Base-by-base conservation (phyloP, 2,797 vertebrate genomes). In the Gouania willdenowi region DNA sequence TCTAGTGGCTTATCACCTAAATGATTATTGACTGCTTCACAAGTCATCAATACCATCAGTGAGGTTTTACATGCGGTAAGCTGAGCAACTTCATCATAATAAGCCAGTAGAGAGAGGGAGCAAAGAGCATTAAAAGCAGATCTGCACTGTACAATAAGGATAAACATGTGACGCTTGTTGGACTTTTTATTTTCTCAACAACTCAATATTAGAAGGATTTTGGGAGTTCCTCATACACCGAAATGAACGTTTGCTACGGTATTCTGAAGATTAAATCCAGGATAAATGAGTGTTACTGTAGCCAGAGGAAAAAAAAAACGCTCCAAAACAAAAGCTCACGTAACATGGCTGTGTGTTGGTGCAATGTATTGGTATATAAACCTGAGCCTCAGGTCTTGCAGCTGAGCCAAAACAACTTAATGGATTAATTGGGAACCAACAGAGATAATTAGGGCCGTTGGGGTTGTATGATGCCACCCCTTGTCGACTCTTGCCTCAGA, bases 381-480 rank as follows among this genome's bases (percentile, higher is more conserved):
- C 77, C 66, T 46, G 36, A 48, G 84, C 88, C 82, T 86, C 65
- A 84, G 86, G 87, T 87, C 83, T 91, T 90, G 90, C 91, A 91
- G 90, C 87, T 69, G 79, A 92, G 88, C 84, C 87, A 91, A 92
- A 95, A 92, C 89, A 92, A 91, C 89, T 92, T 89, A 91, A 91
- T 90, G 88, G 91, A 94, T 93, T 94, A 96, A 97, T 95, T 95
- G 93, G 91, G 65, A 93, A 82, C 91, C 92, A 91, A 86, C 91
- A 86, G 91, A 93, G 91, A 92, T 95, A 97, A 98, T 95, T 91
- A 92, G 90, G n/a, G 90, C 92, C 91, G 93, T 88, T 91, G 92
- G 91, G 94, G 94, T 86, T 87, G 59, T 89, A 89, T 87, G 88
- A 96, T 93, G 93, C 88, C 88, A 93, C 89, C 89, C 89, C 88